Percentiles rank a stretch among this genome's conserved stretches.
Conservation (phyloP, 2,113 vertebrate genomes). For the Cathartes aura region DNA sequence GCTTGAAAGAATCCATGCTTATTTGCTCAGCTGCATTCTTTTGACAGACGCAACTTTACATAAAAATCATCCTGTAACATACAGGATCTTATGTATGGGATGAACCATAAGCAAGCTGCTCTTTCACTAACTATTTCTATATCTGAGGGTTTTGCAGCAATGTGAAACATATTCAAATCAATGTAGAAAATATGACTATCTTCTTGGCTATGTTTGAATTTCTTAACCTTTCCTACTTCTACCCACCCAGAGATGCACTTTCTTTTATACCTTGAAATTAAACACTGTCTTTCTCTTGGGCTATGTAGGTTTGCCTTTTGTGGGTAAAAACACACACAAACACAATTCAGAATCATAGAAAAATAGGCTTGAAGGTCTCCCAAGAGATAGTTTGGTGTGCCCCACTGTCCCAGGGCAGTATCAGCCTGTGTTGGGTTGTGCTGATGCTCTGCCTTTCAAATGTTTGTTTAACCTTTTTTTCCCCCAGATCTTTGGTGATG, state of each 20-base stretch:
- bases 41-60: not conserved
- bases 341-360: not conserved
- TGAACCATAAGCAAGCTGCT: not conserved
- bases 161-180: not conserved
- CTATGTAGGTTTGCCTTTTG: conserved; percentile 8
- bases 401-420: not conserved
- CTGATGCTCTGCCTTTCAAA: not conserved
- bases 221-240: not conserved
- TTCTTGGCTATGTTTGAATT: not conserved
- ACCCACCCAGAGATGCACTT: not conserved
- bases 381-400: not conserved
- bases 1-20: accelerated
- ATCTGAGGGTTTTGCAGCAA: not conserved
- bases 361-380: not conserved
- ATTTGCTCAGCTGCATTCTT: not conserved
- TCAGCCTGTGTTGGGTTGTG: not conserved
- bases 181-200: not conserved
- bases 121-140: not conserved
- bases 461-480: not conserved
- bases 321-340: not conserved
- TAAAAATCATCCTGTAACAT: not conserved
- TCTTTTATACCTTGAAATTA: not conserved
- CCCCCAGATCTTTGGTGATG: not conserved
- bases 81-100: not conserved
- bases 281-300: conserved; percentile 1